phyloP scores from a whole-genome alignment of 2,888 invertebrate genomes.

The Plebejus melissa region DNA sequence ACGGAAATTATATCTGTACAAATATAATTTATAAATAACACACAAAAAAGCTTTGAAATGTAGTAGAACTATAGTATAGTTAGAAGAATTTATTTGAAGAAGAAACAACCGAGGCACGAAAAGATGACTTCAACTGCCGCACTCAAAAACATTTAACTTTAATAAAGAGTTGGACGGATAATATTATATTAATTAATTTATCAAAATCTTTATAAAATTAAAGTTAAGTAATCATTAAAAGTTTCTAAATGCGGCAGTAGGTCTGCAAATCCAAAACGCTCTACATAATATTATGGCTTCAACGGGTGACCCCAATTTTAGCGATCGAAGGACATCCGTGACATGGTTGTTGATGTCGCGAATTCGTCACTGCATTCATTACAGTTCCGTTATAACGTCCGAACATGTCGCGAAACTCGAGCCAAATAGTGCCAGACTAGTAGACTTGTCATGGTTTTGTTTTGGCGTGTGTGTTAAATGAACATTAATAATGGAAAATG shows the following conservation, averaged over 20 bases:
- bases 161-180: too few species aligned
- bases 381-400: slow-evolving; percentile 11
- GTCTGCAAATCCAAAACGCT: background rate
- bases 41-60: too few species aligned
- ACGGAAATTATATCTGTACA: background rate
- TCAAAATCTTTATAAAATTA: too few species aligned
- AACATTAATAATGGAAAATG: background rate
- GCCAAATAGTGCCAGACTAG: background rate
- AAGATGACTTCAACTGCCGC: too few species aligned
- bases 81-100: too few species aligned
- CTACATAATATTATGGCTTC: slow-evolving; percentile 11
- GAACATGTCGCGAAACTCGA: background rate
- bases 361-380: slow-evolving; percentile 21
- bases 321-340: slow-evolving; percentile 24
- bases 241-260: too few species aligned
- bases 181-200: too few species aligned
- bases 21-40: background rate
- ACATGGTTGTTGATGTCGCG: background rate
- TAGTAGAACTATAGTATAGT: too few species aligned
- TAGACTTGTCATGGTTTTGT: background rate
- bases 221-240: too few species aligned
- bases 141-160: too few species aligned
- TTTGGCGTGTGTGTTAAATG: background rate
- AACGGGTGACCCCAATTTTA: background rate
- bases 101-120: too few species aligned